Evolutionary conservation across 2,797 vertebrate genomes (phyloP).

Genomic region (Ammospiza maritima): DNA sequence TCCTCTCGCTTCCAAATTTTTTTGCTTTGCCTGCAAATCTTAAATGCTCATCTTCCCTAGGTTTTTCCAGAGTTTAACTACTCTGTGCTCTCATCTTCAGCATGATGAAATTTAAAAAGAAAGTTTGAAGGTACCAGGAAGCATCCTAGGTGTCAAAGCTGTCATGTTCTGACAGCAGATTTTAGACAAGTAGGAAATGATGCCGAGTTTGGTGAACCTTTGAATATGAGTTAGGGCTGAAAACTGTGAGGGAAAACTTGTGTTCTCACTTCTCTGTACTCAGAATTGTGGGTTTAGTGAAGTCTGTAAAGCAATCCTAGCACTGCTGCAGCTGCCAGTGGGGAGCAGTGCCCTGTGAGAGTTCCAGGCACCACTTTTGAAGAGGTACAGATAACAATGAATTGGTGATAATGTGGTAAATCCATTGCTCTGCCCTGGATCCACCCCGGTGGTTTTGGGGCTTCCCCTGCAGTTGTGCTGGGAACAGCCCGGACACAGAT

Average conservation of each 20-base stretch:
- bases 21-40: not conserved
- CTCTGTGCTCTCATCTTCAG: not conserved
- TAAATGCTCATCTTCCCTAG: not conserved
- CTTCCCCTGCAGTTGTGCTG: not conserved
- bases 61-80: not conserved
- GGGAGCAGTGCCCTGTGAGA: rapidly evolving
- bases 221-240: not conserved
- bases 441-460: not conserved
- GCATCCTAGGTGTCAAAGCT: not conserved
- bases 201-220: not conserved
- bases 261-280: not conserved
- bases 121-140: not conserved
- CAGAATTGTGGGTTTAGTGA: not conserved
- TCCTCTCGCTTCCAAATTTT: not conserved
- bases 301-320: not conserved
- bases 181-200: not conserved
- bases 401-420: not conserved
- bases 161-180: rapidly evolving
- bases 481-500: not conserved
- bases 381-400: rapidly evolving
- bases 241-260: not conserved
- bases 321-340: rapidly evolving
- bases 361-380: not conserved
- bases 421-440: rapidly evolving
- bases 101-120: not conserved